A percentile compares a stretch with the other conserved stretches of the same genome.
These are phyloP conservation scores for Scrobipalpa costella DNA, from an alignment of 2,888 invertebrate species.

Conservation along the genomic window DNA sequence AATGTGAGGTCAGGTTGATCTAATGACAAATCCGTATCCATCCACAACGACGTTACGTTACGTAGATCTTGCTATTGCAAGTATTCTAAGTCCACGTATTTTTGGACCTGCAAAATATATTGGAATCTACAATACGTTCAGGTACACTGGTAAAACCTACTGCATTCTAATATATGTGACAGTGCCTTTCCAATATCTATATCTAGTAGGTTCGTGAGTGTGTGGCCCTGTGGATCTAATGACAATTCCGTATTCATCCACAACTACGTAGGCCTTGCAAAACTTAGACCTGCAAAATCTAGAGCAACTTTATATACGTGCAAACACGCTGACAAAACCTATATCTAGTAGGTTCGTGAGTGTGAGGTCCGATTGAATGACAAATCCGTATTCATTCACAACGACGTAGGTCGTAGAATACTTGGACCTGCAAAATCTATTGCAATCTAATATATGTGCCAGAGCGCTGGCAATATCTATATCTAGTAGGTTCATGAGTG, in stretches of 20 bases:
- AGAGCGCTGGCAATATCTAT: not conserved
- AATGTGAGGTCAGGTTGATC: no score
- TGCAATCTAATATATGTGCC: not conserved
- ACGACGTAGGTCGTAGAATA: constrained; percentile 30
- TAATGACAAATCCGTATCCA: no score
- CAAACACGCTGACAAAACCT: no score
- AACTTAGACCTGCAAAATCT: constrained; percentile 35
- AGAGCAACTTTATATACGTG: no score
- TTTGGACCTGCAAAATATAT: constrained; percentile 14
- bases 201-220: constrained; percentile 13
- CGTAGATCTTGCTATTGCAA: no score
- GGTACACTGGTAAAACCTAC: no score
- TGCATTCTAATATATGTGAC: not conserved
- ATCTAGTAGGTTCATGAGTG: constrained; percentile 13
- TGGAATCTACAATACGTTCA: no score
- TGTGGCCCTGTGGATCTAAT: not conserved
- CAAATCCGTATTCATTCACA: no score
- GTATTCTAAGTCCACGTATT: no score
- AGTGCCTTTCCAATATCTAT: not conserved
- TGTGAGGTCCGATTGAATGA: no score
- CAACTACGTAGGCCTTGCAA: constrained; percentile 33
- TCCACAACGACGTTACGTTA: constrained; percentile 17
- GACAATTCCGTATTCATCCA: constrained; percentile 28
- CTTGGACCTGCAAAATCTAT: constrained; percentile 9
- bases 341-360: no score